Conservation (phyloP, 2,888 invertebrate genomes). For the Therioaphis trifolii region DNA sequence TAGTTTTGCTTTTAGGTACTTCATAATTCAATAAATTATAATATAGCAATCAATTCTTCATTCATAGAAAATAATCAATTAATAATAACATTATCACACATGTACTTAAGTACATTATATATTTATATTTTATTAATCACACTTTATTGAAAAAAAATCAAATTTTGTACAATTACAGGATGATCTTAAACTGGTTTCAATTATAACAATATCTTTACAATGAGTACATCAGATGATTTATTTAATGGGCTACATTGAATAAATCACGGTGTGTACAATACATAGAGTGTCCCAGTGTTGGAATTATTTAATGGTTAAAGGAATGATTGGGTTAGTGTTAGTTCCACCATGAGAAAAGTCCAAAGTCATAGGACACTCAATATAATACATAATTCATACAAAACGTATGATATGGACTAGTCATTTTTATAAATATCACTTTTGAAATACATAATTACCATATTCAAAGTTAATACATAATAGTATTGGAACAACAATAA, state of each 20-base stretch:
- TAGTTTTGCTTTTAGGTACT: too few species aligned
- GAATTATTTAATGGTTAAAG: not conserved
- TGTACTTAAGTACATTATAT: not conserved
- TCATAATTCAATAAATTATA: too few species aligned
- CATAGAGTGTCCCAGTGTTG: constrained; percentile 18
- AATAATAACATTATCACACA: not conserved
- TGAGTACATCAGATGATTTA: not conserved
- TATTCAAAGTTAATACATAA: constrained; percentile 49
- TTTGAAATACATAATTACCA: constrained; percentile 38
- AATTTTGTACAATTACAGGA: constrained; percentile 43
- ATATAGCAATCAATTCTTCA: too few species aligned
- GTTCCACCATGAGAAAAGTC: not conserved
- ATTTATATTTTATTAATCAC: constrained; percentile 30
- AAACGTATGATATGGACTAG: constrained; percentile 53
- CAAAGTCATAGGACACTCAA: not conserved
- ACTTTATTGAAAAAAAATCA: not conserved
- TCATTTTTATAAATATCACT: constrained; percentile 60
- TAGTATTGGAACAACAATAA: constrained; percentile 57
- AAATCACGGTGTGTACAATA: not conserved
- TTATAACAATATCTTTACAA: constrained; percentile 31
- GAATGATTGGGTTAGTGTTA: not conserved
- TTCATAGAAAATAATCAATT: not conserved
- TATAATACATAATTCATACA: constrained; percentile 44
- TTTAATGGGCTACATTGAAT: not conserved
- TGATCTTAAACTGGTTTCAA: not conserved